Evolutionary conservation across 2,113 vertebrate genomes (phyloP), one percentile per base, ranked within the genome.

Genomic region (Hipposideros armiger): DNA sequence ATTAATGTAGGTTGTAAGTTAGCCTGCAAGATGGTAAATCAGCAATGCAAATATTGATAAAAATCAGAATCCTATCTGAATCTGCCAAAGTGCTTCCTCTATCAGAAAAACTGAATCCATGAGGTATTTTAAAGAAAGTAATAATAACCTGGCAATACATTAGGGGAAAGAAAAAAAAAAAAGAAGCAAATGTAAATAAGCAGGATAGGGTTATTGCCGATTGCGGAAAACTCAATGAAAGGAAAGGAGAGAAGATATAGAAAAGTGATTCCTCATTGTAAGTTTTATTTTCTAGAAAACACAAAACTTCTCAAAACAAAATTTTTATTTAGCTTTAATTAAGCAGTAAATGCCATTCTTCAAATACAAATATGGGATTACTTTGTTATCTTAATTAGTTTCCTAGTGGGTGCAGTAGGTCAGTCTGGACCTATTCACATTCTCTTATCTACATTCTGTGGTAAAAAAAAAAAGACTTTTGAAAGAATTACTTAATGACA

Each of bases 211-310:
- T 11, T 74, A 13, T 20, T 85, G 20, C 16, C 40, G 32, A 76
- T 26, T 76, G 70, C 42, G 24, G 24, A 16, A 72, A 92, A 78
- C 52, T 69, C 13, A 8, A 62, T 22, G 56, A 77, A 92, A 87
- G 14, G 26, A 60, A 83, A 90, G 30, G 40, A 60, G 36, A 45
- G 74, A 15, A 83, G 26, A 91, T 40, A 82, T 0, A 92, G 84
- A 90, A 96, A 93, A 78, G 40, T 56, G 36, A 95, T 81, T 72
- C 24, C 20, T 89, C 26, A 76, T 16, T 92, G 1, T 62, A 87
- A 80, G 45, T 83, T 91, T 70, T 92, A 69, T 94, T 94, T 73
- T 92, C 64, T 69, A 91, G n/a, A 28, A 91, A 94, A 93, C 70
- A 73, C 8, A 78, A 95, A 91, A 97, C 77, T 50, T 91, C 83